Percentiles rank a stretch among this genome's conserved stretches.
phyloP scores from a whole-genome alignment of 2,888 invertebrate species.

The Colostygia pectinataria region DNA sequence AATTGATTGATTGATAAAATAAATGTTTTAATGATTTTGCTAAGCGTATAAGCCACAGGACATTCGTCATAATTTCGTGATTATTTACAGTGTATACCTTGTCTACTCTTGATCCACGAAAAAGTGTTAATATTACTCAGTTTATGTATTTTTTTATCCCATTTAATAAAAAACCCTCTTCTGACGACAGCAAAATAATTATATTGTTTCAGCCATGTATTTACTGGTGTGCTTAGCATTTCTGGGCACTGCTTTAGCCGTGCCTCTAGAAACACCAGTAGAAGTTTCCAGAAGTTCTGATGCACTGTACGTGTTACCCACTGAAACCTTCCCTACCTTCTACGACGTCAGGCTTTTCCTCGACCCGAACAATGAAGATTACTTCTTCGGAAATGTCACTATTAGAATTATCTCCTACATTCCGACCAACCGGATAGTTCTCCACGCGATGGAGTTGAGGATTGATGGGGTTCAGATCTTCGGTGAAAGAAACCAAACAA shows the following conservation, averaged over 20 bases:
- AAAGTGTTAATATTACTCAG: too few relatives aligned
- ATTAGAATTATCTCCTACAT: slow-evolving; percentile 59
- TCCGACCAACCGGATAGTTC: slow-evolving; percentile 54
- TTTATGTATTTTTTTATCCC: too few relatives aligned
- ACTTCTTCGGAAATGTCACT: slow-evolving; percentile 70
- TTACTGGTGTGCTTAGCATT: slow-evolving; percentile 55
- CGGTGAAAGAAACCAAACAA: slow-evolving; percentile 33
- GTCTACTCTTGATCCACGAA: too few relatives aligned
- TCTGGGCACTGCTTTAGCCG: slow-evolving; percentile 49
- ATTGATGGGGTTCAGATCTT: slow-evolving; percentile 50
- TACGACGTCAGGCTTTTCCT: slow-evolving; percentile 79
- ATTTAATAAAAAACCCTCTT: too few relatives aligned
- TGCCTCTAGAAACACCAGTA: slow-evolving; percentile 40
- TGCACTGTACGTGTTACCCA: slow-evolving; percentile 78
- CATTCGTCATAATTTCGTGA: too few relatives aligned
- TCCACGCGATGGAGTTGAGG: slow-evolving; percentile 75
- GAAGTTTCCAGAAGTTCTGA: slow-evolving; percentile 32
- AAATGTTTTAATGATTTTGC: too few relatives aligned
- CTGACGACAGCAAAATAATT: too few relatives aligned
- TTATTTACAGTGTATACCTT: too few relatives aligned
- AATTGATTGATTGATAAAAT: too few relatives aligned
- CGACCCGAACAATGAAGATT: slow-evolving; percentile 61
- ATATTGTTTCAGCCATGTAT: slow-evolving; percentile 66
- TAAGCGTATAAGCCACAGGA: too few relatives aligned
- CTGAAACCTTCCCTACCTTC: slow-evolving; percentile 72